These are phyloP conservation scores for Oscheius sp. DNA, from an alignment of 2,888 invertebrate genomes.

Conservation along the genomic window DNA sequence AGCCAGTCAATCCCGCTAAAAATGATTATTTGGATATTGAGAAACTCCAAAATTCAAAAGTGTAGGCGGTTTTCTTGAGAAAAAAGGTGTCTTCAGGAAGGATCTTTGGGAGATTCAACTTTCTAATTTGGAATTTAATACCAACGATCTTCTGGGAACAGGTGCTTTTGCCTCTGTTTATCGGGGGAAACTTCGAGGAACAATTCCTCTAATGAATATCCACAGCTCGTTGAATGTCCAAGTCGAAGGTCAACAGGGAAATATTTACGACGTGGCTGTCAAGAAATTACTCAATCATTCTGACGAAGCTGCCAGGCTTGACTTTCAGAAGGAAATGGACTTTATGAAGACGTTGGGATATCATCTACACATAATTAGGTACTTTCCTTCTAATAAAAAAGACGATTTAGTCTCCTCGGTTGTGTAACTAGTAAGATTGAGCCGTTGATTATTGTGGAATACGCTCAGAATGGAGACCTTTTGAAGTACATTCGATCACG, in stretches of 20 bases:
- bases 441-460: conserved; percentile 59
- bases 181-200: conserved; percentile 44
- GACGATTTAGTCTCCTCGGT: conserved; percentile 48
- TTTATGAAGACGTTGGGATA: conserved; percentile 63
- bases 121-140: conserved; percentile 43
- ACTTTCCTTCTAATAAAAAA: background rate
- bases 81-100: background rate
- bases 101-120: conserved; percentile 58
- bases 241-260: conserved; percentile 2
- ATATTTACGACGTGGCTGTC: conserved; percentile 43
- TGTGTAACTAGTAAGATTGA: conserved; percentile 51
- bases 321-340: conserved; percentile 59
- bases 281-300: conserved; percentile 59
- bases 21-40: background rate
- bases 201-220: background rate
- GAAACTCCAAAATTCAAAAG: background rate
- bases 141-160: conserved; percentile 52
- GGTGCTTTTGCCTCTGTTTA: conserved; percentile 63
- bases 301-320: conserved; percentile 44
- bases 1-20: background rate
- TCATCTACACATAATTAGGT: conserved; percentile 53
- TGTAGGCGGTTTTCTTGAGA: background rate
- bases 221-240: conserved; percentile 8
- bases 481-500: conserved; percentile 46
- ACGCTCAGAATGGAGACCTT: conserved; percentile 56